phyloP scores from a whole-genome alignment of 2,888 invertebrate species.

The Ceriagrion tenellum region DNA sequence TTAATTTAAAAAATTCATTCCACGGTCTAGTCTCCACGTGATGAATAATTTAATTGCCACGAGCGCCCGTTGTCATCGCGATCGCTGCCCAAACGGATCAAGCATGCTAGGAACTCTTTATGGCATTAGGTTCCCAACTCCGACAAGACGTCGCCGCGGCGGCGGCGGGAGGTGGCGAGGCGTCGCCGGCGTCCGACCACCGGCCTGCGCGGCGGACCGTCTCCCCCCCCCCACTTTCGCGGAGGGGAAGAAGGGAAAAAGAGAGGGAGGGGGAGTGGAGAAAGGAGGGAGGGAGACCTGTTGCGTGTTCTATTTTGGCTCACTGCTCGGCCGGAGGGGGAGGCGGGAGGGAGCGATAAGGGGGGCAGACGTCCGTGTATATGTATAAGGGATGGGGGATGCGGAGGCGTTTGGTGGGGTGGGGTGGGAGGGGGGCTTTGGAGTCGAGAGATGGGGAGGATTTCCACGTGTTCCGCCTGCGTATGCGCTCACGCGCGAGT shows the following conservation, averaged over 20 bases:
- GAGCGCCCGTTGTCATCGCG: too few species aligned
- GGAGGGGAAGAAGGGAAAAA: not conserved
- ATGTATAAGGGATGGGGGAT: not conserved
- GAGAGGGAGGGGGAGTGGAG: not conserved
- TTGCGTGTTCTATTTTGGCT: constrained; percentile 34
- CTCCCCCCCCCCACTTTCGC: too few species aligned
- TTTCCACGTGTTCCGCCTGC: constrained; percentile 16
- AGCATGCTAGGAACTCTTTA: too few species aligned
- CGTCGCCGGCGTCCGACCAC: constrained; percentile 20
- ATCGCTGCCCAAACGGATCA: too few species aligned
- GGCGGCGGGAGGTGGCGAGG: not conserved
- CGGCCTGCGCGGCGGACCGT: not conserved
- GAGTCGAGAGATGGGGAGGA: not conserved
- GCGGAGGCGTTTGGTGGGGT: not conserved
- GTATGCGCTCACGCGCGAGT: not conserved
- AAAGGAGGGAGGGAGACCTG: not conserved
- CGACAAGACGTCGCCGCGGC: not conserved
- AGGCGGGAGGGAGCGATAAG: not conserved
- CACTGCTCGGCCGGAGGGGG: not conserved
- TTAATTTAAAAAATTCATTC: too few species aligned
- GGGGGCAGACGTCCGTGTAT: not conserved
- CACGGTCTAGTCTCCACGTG: too few species aligned
- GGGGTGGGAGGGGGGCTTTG: not conserved
- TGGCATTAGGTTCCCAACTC: too few species aligned
- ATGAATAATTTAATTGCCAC: too few species aligned